phyloP scores from a whole-genome alignment of 2,888 invertebrate genomes.

The Troides aeacus region DNA sequence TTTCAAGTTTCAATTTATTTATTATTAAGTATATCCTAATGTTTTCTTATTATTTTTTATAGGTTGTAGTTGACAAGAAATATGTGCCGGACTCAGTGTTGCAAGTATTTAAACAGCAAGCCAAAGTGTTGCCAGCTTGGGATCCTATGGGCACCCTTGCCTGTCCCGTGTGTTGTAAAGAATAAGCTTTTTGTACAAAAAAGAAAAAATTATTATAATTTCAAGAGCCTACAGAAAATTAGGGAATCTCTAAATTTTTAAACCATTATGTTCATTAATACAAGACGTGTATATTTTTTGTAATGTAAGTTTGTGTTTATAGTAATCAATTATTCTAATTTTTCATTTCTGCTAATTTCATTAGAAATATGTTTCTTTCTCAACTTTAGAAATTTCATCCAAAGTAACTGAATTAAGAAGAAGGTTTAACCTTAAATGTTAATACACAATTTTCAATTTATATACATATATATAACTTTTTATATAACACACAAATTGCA shows the following conservation, averaged over 20 bases:
- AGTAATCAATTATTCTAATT: background rate
- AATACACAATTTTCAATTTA: too few species aligned
- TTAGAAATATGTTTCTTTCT: background rate
- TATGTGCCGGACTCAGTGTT: conserved; percentile 87
- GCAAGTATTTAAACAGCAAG: conserved; percentile 86
- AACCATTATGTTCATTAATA: background rate
- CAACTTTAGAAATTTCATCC: conserved; percentile 4
- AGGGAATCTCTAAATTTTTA: conserved; percentile 22
- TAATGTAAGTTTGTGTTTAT: background rate
- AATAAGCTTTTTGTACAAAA: conserved; percentile 37
- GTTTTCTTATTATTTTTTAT: conserved; percentile 30
- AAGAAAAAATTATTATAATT: background rate
- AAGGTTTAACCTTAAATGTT: too few species aligned
- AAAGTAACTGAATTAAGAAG: too few species aligned
- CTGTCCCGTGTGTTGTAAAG: conserved; percentile 56
- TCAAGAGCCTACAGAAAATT: conserved; percentile 11
- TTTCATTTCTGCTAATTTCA: too few species aligned
- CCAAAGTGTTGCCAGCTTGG: conserved; percentile 92
- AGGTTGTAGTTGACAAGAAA: conserved; percentile 92
- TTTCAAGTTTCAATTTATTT: background rate
- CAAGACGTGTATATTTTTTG: too few species aligned
- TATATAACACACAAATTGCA: too few species aligned
- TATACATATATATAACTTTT: too few species aligned
- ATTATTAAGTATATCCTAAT: background rate
- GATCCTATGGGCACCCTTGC: conserved; percentile 96